These are phyloP conservation scores for Cheirogaleus major DNA, from an alignment of 2,797 vertebrate genomes.

Conservation along the genomic window DNA sequence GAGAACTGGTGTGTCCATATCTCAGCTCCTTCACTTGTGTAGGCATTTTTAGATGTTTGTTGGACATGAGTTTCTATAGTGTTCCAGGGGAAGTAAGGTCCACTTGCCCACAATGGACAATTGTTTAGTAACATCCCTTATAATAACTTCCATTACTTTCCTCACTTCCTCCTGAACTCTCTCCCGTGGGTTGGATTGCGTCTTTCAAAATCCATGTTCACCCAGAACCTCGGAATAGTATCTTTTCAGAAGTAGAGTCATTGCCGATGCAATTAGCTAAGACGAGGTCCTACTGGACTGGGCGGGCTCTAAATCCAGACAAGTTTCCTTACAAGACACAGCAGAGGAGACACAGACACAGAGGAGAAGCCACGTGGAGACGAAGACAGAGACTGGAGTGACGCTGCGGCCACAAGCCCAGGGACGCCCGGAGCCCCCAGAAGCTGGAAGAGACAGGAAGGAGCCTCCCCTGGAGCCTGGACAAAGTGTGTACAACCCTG, in stretches of 20 bases:
- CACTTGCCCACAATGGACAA: not conserved
- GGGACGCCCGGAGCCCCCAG: too few relatives aligned
- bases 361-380: not conserved
- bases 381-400: too few relatives aligned
- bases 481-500: too few relatives aligned
- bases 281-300: not conserved
- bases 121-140: not conserved
- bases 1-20: not conserved
- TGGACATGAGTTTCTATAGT: not conserved
- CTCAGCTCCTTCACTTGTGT: not conserved
- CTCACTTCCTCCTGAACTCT: not conserved
- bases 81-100: not conserved
- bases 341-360: not conserved
- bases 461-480: rapidly evolving
- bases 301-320: too few relatives aligned
- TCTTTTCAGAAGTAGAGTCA: not conserved
- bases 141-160: not conserved
- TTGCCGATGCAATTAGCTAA: not conserved
- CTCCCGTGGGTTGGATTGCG: not conserved
- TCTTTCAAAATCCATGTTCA: not conserved
- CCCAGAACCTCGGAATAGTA: rapidly evolving
- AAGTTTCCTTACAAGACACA: not conserved
- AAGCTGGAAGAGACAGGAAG: not conserved
- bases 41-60: not conserved
- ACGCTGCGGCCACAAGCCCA: too few relatives aligned